Evolutionary conservation across 2,888 invertebrate genomes (phyloP), one percentile per base, ranked within the genome.

Genomic region (Gortyna flavago): DNA sequence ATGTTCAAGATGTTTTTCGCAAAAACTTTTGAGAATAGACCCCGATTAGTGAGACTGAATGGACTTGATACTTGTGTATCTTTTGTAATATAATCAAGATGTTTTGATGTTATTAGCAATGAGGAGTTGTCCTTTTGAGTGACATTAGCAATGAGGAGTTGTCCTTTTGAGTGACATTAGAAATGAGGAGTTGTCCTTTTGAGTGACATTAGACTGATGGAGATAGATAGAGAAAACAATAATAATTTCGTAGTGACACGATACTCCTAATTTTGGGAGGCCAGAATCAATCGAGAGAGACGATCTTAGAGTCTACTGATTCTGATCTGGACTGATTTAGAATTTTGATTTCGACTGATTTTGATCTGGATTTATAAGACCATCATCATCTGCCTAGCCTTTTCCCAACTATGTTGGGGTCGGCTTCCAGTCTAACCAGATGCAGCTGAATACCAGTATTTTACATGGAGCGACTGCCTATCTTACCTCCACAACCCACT

Each of bases 11-110:
- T 79, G 79, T 83, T 81, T 69, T 78, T 81, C 80, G 74, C 75
- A 84, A 85, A 86, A 77, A 76, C 57, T 78, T 88, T 87, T 85
- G 86, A 89, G 91, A 91, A 92, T 91, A 90, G 90, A 81, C 91
- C 92, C 91, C 90, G 89, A 90, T 91, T 87, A 90, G 85, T 80
- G 85, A 73, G 80, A 79, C 81, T 81, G 79, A 86, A 83, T 83
- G 72, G 87, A 87, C 89, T 91, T 91, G 86, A 91, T 89, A 91
- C 89, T 87, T 89, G 89, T 87, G 82, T 86, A 66, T 83, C 72
- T 88, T 82, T 86, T 85, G 84, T 87, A 57, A 68, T 66, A 25
- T 41, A 76, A 82, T 81, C 79, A 82, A 85, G 81, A 82, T 81
- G 84, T 88, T 87, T 87, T 85, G 87, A 87, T 85, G 82, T 83